Evolutionary conservation across 2,888 invertebrate species (phyloP), one percentile per base, ranked within the genome.

Genomic region (Dione vanillae): DNA sequence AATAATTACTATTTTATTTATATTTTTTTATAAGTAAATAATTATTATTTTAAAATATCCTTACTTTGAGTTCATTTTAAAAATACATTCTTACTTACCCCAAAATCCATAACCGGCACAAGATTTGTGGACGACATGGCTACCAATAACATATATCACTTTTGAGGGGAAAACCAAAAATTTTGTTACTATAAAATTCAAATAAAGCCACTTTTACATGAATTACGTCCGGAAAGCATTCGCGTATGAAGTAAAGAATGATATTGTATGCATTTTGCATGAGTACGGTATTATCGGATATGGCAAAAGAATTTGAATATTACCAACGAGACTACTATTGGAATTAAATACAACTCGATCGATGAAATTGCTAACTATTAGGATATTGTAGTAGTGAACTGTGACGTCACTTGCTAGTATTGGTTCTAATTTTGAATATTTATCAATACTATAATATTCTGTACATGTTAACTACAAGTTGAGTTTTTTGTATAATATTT

Each of bases 231-330:
- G 83, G 83, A 76, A 84, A 86, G 85, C 85, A 89, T 88, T 85
- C 88, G 83, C 83, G 88, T 88, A 89, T 86, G 87, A 85, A 87
- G 88, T 89, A 89, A 92, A 90, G 88, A 90, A 92, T 91, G 89
- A 90, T 91, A 92, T 90, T 92, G 90, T 90, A 90, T 92, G 92
- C 91, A 92, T 91, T 92, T 92, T 92, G 87, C 90, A 92, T 91
- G 91, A 89, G 89, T 85, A 82, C 79, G 83, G 85, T 88, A 91
- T 92, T 91, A 92, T 92, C 90, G 89, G 87, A 88, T 89, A 88
- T 86, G 84, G 86, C 81, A 82, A 86, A 49, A 87, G 89, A 88
- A 92, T 92, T 92, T 91, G 90, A 91, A 92, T 91, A 91, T 88
- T 89, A 85, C 83, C 75, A 80, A 80, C 79, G 78, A 72, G 71